Conservation (phyloP, 2,113 vertebrate species). For the Oreochromis spilurus region DNA sequence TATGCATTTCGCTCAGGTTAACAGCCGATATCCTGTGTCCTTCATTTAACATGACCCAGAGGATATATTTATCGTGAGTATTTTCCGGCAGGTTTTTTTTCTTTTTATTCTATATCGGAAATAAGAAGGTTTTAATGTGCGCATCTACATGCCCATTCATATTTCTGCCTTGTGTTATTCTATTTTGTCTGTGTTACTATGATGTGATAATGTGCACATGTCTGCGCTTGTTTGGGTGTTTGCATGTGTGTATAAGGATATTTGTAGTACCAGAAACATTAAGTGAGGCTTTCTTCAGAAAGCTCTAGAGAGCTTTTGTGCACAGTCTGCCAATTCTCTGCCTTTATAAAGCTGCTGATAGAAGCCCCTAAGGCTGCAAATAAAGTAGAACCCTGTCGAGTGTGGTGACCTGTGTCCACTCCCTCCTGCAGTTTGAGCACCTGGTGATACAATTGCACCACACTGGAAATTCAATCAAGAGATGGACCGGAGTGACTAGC, state of each 20-base stretch:
- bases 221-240: neutral
- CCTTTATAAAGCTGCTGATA: constrained; percentile 14
- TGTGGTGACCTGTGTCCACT: constrained; percentile 49
- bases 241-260: neutral
- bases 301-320: constrained; percentile 27
- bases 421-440: constrained; percentile 31
- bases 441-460: constrained; percentile 59
- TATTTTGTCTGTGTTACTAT: neutral
- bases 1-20: constrained; percentile 83
- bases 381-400: constrained; percentile 56
- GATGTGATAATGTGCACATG: neutral
- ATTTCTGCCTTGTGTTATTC: neutral
- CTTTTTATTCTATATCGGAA: neutral
- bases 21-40: constrained; percentile 81
- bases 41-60: constrained; percentile 60
- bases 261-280: neutral
- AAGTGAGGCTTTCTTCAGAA: neutral
- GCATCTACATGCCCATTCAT: neutral
- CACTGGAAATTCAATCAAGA: constrained; percentile 75
- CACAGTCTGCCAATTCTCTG: constrained; percentile 21
- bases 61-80: constrained; percentile 68
- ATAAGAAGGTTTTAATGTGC: neutral
- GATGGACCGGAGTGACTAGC: constrained; percentile 49
- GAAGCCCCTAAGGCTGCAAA: constrained; percentile 23
- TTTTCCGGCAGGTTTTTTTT: neutral